Percentiles rank a stretch among this genome's conserved stretches.
Conservation (phyloP, 2,888 invertebrate species). For the Agrochola litura region DNA sequence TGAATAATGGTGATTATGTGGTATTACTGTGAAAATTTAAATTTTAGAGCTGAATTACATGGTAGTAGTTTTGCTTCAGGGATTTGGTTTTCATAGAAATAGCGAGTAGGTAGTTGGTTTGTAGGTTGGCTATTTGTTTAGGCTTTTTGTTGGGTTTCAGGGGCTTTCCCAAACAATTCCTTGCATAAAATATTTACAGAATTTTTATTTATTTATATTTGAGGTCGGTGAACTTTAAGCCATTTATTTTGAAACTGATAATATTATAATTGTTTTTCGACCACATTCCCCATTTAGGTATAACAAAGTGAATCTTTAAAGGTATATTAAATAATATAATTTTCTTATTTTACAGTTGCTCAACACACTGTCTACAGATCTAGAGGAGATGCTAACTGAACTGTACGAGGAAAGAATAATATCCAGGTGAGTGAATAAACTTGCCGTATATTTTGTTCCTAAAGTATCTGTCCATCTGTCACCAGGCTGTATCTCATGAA, state of each 20-base stretch:
- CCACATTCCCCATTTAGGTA: not conserved
- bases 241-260: not conserved
- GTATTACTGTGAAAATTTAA: slow-evolving; percentile 73
- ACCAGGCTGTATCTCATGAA: too few species aligned
- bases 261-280: not conserved
- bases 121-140: slow-evolving; percentile 3
- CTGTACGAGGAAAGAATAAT: slow-evolving; percentile 92
- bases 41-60: slow-evolving; percentile 41
- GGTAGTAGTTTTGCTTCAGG: slow-evolving; percentile 5
- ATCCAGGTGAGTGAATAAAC: slow-evolving; percentile 73
- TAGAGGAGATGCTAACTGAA: slow-evolving; percentile 96
- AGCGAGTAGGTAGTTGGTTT: not conserved
- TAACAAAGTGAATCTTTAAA: too few species aligned
- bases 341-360: slow-evolving; percentile 91
- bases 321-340: not conserved
- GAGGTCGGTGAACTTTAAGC: not conserved
- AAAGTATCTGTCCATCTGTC: too few species aligned
- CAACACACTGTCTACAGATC: slow-evolving; percentile 95
- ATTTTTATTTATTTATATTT: slow-evolving; percentile 1
- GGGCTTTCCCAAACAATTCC: not conserved
- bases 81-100: not conserved
- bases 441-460: not conserved
- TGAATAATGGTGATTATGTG: slow-evolving; percentile 76
- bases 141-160: not conserved
- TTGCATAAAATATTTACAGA: not conserved